Conservation (phyloP, 2,113 vertebrate genomes). For the Chlamydotis undulata region DNA sequence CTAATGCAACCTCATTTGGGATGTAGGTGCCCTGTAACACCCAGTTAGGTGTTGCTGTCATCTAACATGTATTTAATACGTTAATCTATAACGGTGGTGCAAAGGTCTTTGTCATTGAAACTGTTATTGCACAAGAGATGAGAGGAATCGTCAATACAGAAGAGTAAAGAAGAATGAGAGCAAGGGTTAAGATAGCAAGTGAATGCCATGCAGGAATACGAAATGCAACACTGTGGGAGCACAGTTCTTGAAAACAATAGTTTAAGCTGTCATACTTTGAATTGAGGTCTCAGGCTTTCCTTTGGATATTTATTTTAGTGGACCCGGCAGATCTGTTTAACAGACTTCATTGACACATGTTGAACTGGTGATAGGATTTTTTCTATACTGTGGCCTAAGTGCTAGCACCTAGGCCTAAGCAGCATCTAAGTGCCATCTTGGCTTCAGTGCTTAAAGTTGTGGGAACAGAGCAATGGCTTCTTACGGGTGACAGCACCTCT, state of each 20-base stretch:
- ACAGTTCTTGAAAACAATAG: neutral
- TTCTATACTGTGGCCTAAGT: accelerated
- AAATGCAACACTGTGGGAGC: neutral
- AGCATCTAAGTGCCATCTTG: neutral
- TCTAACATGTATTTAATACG: accelerated
- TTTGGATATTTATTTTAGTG: neutral
- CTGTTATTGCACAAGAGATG: neutral
- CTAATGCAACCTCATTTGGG: accelerated
- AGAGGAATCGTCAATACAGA: neutral
- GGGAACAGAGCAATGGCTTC: neutral
- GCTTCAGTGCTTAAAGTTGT: neutral
- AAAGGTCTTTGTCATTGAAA: neutral
- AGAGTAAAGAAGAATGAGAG: neutral
- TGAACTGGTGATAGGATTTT: neutral
- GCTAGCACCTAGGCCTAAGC: neutral
- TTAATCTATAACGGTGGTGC: neutral
- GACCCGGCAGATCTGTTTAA: neutral
- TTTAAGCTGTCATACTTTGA: neutral
- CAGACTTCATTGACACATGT: neutral
- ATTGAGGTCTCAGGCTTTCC: neutral
- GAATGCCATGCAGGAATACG: neutral
- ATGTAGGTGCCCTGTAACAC: neutral
- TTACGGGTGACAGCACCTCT: neutral
- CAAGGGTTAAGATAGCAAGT: neutral
- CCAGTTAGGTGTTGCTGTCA: neutral